Conservation (phyloP, 2,797 vertebrate genomes). For the Valencia hispanica region DNA sequence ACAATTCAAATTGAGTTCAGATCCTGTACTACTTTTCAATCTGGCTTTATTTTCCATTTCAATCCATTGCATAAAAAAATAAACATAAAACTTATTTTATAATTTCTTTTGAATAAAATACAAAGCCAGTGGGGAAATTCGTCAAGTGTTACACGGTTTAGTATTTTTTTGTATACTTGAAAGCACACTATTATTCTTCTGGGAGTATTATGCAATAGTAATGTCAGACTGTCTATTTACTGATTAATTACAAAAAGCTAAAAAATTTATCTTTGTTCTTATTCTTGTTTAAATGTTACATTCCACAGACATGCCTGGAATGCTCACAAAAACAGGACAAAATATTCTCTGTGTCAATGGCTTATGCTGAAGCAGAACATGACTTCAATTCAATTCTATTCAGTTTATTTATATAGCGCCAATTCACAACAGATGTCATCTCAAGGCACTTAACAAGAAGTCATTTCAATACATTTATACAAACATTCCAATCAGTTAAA, state of each 20-base stretch:
- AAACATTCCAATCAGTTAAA: no score
- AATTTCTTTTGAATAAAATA: slow-evolving; percentile 40
- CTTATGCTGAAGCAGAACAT: no score
- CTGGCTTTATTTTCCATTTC: slow-evolving; percentile 23
- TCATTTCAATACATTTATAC: no score
- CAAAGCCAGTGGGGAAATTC: slow-evolving; percentile 28
- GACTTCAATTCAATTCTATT: no score
- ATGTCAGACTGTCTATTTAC: not conserved
- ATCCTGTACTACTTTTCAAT: slow-evolving; percentile 31
- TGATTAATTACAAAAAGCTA: not conserved
- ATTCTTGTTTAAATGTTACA: not conserved
- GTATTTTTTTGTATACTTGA: not conserved
- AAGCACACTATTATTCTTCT: not conserved
- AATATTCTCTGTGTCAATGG: not conserved
- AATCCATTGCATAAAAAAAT: slow-evolving; percentile 38
- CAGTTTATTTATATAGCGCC: no score
- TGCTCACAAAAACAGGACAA: not conserved
- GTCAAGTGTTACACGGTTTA: slow-evolving; percentile 15
- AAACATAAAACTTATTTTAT: slow-evolving; percentile 45
- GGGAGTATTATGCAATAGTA: not conserved
- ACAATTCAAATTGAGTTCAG: slow-evolving; percentile 26
- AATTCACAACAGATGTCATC: no score
- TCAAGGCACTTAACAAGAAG: no score
- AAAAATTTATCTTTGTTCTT: not conserved
- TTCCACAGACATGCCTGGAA: not conserved